Conservation (phyloP, 2,888 invertebrate species). For the Acanthacorydalis orientalis region DNA sequence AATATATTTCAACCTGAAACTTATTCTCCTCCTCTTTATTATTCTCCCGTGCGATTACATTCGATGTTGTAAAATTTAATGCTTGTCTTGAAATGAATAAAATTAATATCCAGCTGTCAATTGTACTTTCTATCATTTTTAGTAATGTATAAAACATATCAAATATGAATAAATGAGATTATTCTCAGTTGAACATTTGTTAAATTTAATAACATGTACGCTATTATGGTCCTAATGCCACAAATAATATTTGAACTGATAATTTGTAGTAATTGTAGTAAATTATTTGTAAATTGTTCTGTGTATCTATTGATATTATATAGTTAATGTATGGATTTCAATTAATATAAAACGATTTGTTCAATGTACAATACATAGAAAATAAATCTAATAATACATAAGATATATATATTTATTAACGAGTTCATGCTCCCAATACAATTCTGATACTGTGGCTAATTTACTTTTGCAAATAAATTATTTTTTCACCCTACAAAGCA, state of each 20-base stretch:
- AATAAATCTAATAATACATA: not conserved
- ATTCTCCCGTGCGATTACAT: too few relatives aligned
- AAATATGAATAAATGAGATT: not conserved
- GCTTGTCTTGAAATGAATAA: too few relatives aligned
- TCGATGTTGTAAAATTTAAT: too few relatives aligned
- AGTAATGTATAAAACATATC: not conserved
- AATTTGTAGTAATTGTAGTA: conserved; percentile 8
- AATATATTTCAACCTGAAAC: too few relatives aligned
- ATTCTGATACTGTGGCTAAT: too few relatives aligned
- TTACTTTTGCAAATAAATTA: too few relatives aligned
- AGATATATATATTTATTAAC: too few relatives aligned
- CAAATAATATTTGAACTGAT: not conserved
- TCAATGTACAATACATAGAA: not conserved
- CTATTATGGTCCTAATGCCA: not conserved
- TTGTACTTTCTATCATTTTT: not conserved
- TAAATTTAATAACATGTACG: not conserved
- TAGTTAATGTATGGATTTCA: not conserved
- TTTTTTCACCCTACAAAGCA: too few relatives aligned
- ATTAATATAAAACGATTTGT: not conserved
- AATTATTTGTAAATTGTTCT: conserved; percentile 24
- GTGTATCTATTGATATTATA: conserved; percentile 18
- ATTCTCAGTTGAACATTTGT: not conserved
- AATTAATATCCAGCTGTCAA: not conserved
- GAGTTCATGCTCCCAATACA: too few relatives aligned
- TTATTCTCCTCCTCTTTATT: too few relatives aligned